Evolutionary conservation across 2,888 invertebrate species (phyloP).

Genomic region (Idaea dimidiata): DNA sequence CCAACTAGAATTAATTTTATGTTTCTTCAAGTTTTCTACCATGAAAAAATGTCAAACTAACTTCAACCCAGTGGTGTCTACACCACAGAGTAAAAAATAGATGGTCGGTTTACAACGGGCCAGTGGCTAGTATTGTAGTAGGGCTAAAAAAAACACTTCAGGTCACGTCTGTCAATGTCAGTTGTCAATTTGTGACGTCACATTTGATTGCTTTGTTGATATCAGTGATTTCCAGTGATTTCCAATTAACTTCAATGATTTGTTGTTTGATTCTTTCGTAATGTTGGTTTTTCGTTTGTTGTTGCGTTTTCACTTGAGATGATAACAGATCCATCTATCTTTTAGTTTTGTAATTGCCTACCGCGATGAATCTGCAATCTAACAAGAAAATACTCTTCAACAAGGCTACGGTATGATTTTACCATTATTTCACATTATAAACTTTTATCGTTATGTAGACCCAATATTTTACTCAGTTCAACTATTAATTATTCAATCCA

Average conservation of each 20-base stretch:
- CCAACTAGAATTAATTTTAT: too few relatives aligned
- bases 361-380: conserved; percentile 58
- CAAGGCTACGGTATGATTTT: conserved; percentile 74
- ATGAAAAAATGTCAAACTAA: not conserved
- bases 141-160: not conserved
- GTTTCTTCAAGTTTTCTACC: conserved; percentile 12
- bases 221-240: not conserved
- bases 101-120: not conserved
- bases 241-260: too few relatives aligned
- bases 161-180: too few relatives aligned
- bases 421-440: not conserved
- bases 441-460: too few relatives aligned
- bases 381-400: conserved; percentile 74
- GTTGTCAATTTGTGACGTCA: too few relatives aligned
- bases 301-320: conserved; percentile 8
- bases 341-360: not conserved
- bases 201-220: not conserved
- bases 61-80: not conserved
- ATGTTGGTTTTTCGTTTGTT: too few relatives aligned
- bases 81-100: not conserved
- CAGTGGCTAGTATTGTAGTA: not conserved
- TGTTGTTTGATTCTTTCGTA: too few relatives aligned
- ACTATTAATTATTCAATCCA: too few relatives aligned
- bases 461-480: too few relatives aligned
- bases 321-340: not conserved